Base-by-base conservation (phyloP, 2,113 vertebrate genomes). In the Arvicanthis niloticus region DNA sequence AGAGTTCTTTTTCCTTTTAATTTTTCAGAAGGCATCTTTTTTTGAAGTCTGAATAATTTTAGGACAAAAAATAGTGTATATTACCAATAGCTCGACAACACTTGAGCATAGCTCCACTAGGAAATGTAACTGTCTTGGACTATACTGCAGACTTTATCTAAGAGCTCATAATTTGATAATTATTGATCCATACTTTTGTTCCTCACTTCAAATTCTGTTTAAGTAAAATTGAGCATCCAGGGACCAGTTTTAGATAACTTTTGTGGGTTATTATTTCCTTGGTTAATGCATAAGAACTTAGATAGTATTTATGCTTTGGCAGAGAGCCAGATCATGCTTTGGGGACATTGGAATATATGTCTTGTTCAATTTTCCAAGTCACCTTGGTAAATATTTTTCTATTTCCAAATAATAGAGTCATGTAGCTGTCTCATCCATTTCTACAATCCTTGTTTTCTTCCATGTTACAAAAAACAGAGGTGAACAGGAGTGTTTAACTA, bases 241-340 rank as follows among this genome's bases (percentile, higher is more conserved):
- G 3, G 4, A 87, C 76, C 51, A 29, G 1, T 48, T 4, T 73
- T 91, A 70, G 53, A 90, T 89, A 34, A 21, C 9, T 42, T 0
- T 89, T 76, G 56, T 31, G 56, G 8, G 42, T 62, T 73, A 78
- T 37, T 72, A 0, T 73, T 91, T 76, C 21, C 60, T 21, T 92
- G 17, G n/a, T 78, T 40, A 84, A 78, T 91, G 7, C 60, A 93
- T 95, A 89, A 77, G 76, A 90, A 58, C 37, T 89, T 92, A 87
- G 24, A 58, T 67, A 48, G 40, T n/a, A 4, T 78, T 81, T 77
- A 75, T 91, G 85, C 82, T 24, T 91, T 45, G 89, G 13, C 5
- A 88, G 40, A 91, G 40, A 89, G 34, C 1, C 68, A n/a, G 72
- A 60, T 88, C 7, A 72, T 93, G 95, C 45, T 91, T 58, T 89